Evolutionary conservation across 53 echinoderm and acorn worm genomes (phyloP).

Genomic region (Crossaster papposus): DNA sequence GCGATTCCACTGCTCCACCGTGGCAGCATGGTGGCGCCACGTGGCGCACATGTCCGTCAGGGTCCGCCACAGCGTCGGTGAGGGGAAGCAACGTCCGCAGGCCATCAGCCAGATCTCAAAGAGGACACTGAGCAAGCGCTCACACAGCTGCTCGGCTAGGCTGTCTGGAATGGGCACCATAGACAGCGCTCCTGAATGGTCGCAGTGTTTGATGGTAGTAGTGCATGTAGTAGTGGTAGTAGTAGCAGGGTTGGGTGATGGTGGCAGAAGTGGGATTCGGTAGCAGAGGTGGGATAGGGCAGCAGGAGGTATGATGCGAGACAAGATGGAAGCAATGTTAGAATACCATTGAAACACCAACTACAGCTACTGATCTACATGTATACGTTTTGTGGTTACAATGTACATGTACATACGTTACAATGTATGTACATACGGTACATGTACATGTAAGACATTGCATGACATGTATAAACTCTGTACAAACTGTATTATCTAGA

Average conservation of each 20-base stretch:
- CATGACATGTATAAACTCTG: too few species aligned
- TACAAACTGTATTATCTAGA: too few species aligned
- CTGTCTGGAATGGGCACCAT: conserved; percentile 79
- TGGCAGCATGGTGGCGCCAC: conserved; percentile 93
- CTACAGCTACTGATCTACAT: neutral
- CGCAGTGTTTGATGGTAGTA: conserved; percentile 30
- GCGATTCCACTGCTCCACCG: conserved; percentile 93
- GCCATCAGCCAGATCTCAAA: conserved; percentile 99
- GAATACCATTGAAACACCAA: conserved; percentile 41
- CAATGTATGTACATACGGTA: too few species aligned
- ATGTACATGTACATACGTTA: too few species aligned
- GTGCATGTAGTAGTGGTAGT: conserved; percentile 2
- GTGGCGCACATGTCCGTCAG: conserved; percentile 82
- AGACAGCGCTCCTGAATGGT: conserved; percentile 53
- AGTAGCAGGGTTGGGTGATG: conserved; percentile 22
- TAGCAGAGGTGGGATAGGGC: neutral
- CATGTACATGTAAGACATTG: too few species aligned
- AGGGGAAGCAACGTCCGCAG: conserved; percentile 92
- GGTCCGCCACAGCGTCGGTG: conserved; percentile 93
- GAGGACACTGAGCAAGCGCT: conserved; percentile 94
- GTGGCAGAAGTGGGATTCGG: neutral
- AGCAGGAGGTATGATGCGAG: conserved; percentile 25
- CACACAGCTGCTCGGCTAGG: conserved; percentile 93
- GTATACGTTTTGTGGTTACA: too few species aligned
- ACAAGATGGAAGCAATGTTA: conserved; percentile 42